Conservation (phyloP, 2,113 vertebrate genomes). For the Albula glossodonta region DNA sequence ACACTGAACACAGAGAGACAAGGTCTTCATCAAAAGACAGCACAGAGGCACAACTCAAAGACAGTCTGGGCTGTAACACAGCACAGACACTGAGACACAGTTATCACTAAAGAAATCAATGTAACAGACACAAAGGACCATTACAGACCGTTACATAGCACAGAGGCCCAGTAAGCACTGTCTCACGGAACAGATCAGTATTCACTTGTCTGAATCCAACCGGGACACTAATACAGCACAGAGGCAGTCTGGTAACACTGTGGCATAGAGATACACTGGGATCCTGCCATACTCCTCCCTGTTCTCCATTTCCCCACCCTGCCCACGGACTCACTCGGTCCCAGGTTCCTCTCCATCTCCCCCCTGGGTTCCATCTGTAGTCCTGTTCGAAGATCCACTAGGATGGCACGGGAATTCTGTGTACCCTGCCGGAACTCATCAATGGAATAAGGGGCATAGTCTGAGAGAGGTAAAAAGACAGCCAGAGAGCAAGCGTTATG, state of each 20-base stretch:
- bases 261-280: no score
- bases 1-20: conserved; percentile 32
- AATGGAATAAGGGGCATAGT: conserved; percentile 5
- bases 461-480: conserved; percentile 19
- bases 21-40: no score
- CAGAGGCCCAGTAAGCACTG: not conserved
- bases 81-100: not conserved
- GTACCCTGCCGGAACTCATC: conserved; percentile 38
- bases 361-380: not conserved
- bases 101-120: not conserved
- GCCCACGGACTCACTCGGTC: not conserved
- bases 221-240: no score
- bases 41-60: not conserved
- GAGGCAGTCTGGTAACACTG: no score
- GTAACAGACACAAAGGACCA: conserved; percentile 18
- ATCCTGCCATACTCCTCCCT: not conserved
- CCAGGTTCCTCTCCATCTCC: conserved; percentile 23
- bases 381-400: conserved; percentile 31
- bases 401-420: conserved; percentile 24
- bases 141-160: not conserved
- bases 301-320: no score
- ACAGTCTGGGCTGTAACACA: not conserved
- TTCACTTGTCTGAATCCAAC: no score
- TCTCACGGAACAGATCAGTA: no score
- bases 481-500: not conserved